Base-by-base conservation (phyloP, 1,140 invertebrate species). In the Platyura marginata region DNA sequence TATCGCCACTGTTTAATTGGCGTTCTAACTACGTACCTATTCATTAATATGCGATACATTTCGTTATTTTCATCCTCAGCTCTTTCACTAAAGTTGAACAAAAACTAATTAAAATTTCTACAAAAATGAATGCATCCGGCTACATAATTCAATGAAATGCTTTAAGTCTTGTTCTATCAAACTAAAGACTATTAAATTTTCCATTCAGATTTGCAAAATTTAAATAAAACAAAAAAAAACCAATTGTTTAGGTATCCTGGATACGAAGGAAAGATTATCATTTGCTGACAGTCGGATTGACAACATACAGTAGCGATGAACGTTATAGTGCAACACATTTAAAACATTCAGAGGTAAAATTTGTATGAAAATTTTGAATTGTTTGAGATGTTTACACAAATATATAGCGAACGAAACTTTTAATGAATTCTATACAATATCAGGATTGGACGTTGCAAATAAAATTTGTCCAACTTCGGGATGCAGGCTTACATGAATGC, bases 381-480 rank as follows among this genome's bases (percentile, higher is more conserved):
- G 25, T 29, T 29, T 29, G 25, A 6, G 6, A 22, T 22, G 13
- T 20, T 23, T 22, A 3, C 8, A 29, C 25, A 29, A 13, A 29
- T 29, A 29, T 29, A 6, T 13, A 13, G 25, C 6, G 13, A 29
- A 29, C 25, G 25, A 29, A 29, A 29, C 6, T 8, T 29, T 13
- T 29, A 29, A 29, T 29, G 6, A 29, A 29, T 13, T 41, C 6
- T 8, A 37, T 37, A 18, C 35, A 15, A 11, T 18, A 11, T 19
- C 67, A 83, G 71, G 84, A 89, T 59, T 90, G 85, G 85, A 81
- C 79, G 23, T 65, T 90, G 42, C 80, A 85, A 68, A 80, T 90
- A 50, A 79, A 80, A 57, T 82, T 74, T 62, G 81, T 86, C 21
- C 81, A 84, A 54, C 70, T 71, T 48, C 69, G 78, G 44, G 86